These are phyloP conservation scores for Sarcophaga caerulescens DNA, from an alignment of 2,888 invertebrate genomes.

Conservation along the genomic window DNA sequence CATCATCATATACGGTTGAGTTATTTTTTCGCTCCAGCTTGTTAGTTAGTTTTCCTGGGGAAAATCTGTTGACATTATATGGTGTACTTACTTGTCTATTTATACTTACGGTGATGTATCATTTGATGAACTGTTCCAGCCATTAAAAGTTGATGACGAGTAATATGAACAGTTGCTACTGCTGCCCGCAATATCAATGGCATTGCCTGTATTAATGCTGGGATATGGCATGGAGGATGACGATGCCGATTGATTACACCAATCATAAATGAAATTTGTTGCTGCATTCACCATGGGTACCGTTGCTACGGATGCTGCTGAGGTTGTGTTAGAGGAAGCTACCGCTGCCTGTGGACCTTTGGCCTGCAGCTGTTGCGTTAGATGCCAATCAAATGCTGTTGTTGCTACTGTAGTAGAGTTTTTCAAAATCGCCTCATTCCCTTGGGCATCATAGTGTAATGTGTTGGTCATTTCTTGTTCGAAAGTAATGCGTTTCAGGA, in stretches of 20 bases:
- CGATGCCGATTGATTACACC: conserved; percentile 69
- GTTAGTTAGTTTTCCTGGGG: no score
- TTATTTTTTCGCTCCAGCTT: no score
- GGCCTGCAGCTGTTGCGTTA: conserved; percentile 21
- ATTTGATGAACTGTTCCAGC: conserved; percentile 58
- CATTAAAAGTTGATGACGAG: conserved; percentile 45
- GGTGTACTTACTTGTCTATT: background rate
- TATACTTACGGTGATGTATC: conserved; percentile 55
- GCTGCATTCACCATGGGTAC: conserved; percentile 49
- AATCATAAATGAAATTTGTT: conserved; percentile 59
- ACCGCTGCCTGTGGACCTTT: background rate
- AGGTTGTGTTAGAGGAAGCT: conserved; percentile 37
- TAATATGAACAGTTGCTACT: conserved; percentile 51
- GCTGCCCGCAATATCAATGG: background rate
- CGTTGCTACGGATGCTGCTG: conserved; percentile 33
- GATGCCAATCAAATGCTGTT: conserved; percentile 27
- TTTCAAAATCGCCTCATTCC: background rate
- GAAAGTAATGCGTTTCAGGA: conserved; percentile 22
- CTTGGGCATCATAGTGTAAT: conserved; percentile 9
- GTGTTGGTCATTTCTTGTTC: conserved; percentile 34
- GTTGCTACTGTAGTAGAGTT: background rate
- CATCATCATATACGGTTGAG: no score
- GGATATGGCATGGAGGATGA: conserved; percentile 24
- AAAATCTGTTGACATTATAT: no score
- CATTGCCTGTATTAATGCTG: conserved; percentile 44